Percentiles rank a stretch among this genome's conserved stretches.
phyloP scores from a whole-genome alignment of 1,140 invertebrate genomes.

The Cotesia glomerata region DNA sequence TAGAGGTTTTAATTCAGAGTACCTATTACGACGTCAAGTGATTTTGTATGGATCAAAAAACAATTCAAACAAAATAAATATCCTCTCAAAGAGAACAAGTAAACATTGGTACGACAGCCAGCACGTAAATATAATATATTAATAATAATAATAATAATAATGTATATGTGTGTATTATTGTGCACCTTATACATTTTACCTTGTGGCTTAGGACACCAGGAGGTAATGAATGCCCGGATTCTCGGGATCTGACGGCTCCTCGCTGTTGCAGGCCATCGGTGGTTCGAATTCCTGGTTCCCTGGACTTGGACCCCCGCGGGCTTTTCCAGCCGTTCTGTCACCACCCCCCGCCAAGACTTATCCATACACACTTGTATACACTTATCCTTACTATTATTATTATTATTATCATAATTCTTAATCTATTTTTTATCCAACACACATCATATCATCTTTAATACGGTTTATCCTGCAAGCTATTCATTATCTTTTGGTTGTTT shows the following conservation, averaged over 20 bases:
- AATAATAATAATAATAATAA: neutral
- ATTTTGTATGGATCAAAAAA: slow-evolving; percentile 51
- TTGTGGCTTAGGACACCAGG: slow-evolving; percentile 58
- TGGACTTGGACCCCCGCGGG: slow-evolving; percentile 52
- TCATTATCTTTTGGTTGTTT: no score
- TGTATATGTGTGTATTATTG: slow-evolving; percentile 59
- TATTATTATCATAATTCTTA: no score
- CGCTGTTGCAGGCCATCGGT: slow-evolving; percentile 61
- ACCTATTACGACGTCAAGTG: no score
- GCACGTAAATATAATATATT: neutral
- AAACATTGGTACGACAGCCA: neutral
- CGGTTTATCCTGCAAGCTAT: no score
- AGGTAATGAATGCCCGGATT: slow-evolving; percentile 61
- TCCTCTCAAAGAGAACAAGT: slow-evolving; percentile 28
- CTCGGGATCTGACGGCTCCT: slow-evolving; percentile 59
- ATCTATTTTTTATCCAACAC: slow-evolving; percentile 11
- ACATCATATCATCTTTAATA: neutral
- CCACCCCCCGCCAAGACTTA: slow-evolving; percentile 58
- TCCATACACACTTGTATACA: no score
- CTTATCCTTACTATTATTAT: no score
- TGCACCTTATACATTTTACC: slow-evolving; percentile 45
- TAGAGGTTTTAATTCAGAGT: slow-evolving; percentile 59
- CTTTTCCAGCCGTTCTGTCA: slow-evolving; percentile 52
- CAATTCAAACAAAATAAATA: slow-evolving; percentile 47
- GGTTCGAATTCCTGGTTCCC: slow-evolving; percentile 60